Conservation (phyloP, 1,140 invertebrate species). For the Bilobella aurantiaca region DNA sequence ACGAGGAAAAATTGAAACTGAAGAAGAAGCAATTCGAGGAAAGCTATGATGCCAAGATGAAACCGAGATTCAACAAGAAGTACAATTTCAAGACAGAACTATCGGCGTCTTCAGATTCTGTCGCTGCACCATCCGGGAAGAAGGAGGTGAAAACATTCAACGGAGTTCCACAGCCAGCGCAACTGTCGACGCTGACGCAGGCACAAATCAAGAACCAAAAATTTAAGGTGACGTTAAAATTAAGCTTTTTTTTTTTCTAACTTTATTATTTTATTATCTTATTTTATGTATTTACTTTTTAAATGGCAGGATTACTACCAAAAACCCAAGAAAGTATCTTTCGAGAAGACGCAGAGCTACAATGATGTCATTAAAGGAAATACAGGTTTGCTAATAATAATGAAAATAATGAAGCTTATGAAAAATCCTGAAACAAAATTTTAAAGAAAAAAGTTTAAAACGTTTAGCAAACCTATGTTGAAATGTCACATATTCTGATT, state of each 20-base stretch:
- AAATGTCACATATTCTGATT: too few species aligned
- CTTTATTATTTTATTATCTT: not conserved
- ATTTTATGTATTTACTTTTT: conserved; percentile 12
- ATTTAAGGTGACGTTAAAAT: not conserved
- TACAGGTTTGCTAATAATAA: too few species aligned
- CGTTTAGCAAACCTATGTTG: too few species aligned
- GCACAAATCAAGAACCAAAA: not conserved
- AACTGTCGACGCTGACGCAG: not conserved
- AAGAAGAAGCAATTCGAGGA: conserved; percentile 4
- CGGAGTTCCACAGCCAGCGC: not conserved
- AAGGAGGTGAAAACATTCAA: not conserved
- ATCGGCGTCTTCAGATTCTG: too few species aligned
- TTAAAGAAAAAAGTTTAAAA: too few species aligned
- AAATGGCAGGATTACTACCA: conserved; percentile 40
- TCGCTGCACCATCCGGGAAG: too few species aligned
- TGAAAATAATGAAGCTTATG: not conserved
- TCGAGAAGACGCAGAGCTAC: conserved; percentile 55
- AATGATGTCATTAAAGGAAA: conserved; percentile 48
- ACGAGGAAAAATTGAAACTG: not conserved
- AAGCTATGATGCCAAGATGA: not conserved
- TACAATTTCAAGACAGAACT: not conserved
- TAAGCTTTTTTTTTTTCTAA: not conserved
- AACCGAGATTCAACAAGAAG: not conserved
- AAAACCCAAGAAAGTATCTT: conserved; percentile 41
- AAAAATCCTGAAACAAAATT: not conserved